phyloP scores from a whole-genome alignment of 2,888 invertebrate species.

The Plagodis dolabraria region DNA sequence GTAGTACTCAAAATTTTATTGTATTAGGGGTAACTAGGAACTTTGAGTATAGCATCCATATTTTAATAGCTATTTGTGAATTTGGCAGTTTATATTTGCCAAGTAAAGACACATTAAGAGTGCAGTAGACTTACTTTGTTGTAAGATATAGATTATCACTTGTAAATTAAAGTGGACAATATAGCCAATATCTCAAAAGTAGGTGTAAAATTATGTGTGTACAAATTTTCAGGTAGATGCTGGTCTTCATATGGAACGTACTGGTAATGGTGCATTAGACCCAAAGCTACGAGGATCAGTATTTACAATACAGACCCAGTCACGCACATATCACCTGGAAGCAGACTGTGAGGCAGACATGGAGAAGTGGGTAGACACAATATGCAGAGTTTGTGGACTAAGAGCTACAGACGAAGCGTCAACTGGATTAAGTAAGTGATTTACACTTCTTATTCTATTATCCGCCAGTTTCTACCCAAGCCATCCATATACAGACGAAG shows the following conservation, averaged over 20 bases:
- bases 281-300: slow-evolving; percentile 84
- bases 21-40: background rate
- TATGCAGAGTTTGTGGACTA: slow-evolving; percentile 96
- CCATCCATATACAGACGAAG: slow-evolving; percentile 86
- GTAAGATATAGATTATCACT: background rate
- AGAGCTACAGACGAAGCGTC: slow-evolving; percentile 88
- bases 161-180: no score
- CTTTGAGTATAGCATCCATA: background rate
- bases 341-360: slow-evolving; percentile 96
- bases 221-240: slow-evolving; percentile 88
- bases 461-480: no score
- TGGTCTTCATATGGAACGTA: slow-evolving; percentile 92
- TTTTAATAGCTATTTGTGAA: no score
- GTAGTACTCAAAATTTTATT: background rate
- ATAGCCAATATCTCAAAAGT: background rate
- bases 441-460: no score
- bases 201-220: background rate
- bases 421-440: slow-evolving; percentile 36
- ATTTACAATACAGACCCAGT: slow-evolving; percentile 95
- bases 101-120: background rate
- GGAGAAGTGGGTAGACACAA: slow-evolving; percentile 97
- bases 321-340: slow-evolving; percentile 95
- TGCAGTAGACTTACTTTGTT: background rate
- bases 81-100: background rate
- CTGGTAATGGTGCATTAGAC: slow-evolving; percentile 91